Conservation (phyloP, 2,888 invertebrate species). For the Amblyteles armatorius region DNA sequence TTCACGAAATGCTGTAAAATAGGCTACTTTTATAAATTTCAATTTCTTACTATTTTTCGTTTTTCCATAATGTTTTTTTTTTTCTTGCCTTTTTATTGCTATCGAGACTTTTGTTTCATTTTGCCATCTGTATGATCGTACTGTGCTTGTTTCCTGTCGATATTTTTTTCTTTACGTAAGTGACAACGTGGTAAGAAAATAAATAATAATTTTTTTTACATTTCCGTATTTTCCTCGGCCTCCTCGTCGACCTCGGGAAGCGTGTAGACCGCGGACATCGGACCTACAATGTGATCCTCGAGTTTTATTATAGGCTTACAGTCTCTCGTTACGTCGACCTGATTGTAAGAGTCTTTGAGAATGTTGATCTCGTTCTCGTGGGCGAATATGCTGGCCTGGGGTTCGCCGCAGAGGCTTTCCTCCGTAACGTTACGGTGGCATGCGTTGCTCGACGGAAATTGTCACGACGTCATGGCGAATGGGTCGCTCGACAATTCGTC, state of each 20-base stretch:
- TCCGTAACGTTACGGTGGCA: slow-evolving; percentile 82
- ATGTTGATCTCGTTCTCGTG: slow-evolving; percentile 84
- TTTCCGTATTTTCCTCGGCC: slow-evolving; percentile 83
- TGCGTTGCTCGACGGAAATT: slow-evolving; percentile 86
- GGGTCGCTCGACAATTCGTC: slow-evolving; percentile 89
- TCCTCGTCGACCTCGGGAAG: slow-evolving; percentile 83
- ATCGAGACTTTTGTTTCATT: background rate
- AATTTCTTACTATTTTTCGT: background rate
- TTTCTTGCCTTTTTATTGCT: background rate
- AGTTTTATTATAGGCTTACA: slow-evolving; percentile 83
- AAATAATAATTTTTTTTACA: slow-evolving; percentile 73
- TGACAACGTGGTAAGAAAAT: background rate
- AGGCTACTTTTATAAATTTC: background rate
- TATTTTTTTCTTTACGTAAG: background rate
- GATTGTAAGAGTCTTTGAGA: slow-evolving; percentile 83
- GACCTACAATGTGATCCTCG: slow-evolving; percentile 79
- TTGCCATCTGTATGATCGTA: background rate
- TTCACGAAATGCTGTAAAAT: background rate
- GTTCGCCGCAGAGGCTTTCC: slow-evolving; percentile 81
- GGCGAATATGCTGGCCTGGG: slow-evolving; percentile 81
- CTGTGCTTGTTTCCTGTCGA: slow-evolving; percentile 1
- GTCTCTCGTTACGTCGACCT: slow-evolving; percentile 83
- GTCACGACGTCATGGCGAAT: slow-evolving; percentile 91
- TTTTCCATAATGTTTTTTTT: background rate
- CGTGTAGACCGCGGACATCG: slow-evolving; percentile 82